Base-by-base conservation (phyloP, 2,888 invertebrate genomes). In the Cephus runcator region DNA sequence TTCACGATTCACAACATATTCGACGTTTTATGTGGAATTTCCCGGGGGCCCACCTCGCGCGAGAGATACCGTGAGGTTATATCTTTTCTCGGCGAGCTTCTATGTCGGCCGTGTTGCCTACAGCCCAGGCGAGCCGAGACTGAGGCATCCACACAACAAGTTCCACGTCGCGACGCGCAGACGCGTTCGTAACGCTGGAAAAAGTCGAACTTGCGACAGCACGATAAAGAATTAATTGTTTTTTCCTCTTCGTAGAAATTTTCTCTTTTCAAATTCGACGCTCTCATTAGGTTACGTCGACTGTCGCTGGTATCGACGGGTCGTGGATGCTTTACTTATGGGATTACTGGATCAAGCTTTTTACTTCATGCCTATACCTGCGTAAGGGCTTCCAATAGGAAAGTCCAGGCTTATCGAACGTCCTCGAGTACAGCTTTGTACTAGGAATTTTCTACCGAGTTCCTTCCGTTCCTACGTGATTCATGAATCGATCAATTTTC, bases 51-150 rank as follows among this genome's bases (percentile, higher is more conserved):
- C 23, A 9, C 6, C 71, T 71, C 71, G 71, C 12, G 71, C 31
- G 31, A 71, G 71, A 9, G 23, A 71, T 15, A 12, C 34, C 34
- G 31, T 6, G 31, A 31, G 34, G 71, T 34, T 30, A 34, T 34
- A 71, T 34, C 31, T 34, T 71, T 71, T 71, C 71, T 71, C 71
- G 31, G 33, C 23, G 71, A 31, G 71, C 71, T 33, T 33, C 33
- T 31, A 71, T 82, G 85, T 79, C 81, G 81, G 75, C 79, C 81
- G 85, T 89, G 86, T 86, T 89, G 88, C 88, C 86, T 86, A 86
- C 83, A 87, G 88, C 90, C 90, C 90, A 90, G 90, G 88, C 90
- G 87, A 90, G 88, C 89, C 89, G 89, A 89, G 88, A 90, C 90
- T 90, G 89, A 88, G 85, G 84, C 86, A 81, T 85, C 88, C 86